A percentile compares a stretch with the other conserved stretches of the same genome.
phyloP scores from a whole-genome alignment of 2,797 vertebrate species.

The Carapus acus region DNA sequence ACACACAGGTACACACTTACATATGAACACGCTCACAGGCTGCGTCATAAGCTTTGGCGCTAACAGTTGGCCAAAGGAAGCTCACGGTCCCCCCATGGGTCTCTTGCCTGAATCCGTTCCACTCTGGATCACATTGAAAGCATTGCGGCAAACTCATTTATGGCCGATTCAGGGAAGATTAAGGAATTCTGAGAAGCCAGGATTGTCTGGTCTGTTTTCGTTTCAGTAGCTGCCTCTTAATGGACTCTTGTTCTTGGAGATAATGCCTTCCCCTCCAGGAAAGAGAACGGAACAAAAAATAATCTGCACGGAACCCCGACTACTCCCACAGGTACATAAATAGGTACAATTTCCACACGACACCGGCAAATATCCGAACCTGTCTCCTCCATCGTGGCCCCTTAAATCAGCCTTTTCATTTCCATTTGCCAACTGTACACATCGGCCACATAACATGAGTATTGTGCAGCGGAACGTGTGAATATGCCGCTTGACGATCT shows the following conservation, averaged over 20 bases:
- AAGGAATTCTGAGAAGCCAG: conserved; percentile 45
- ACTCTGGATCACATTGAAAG: conserved; percentile 28
- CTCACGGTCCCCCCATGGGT: conserved; percentile 25
- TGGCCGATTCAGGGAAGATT: conserved; percentile 33
- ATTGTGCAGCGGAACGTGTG: conserved; percentile 18
- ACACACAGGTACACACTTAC: too few species aligned
- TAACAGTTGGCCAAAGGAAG: conserved; percentile 2
- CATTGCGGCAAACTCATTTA: conserved; percentile 28
- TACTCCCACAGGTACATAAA: not conserved
- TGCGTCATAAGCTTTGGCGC: too few species aligned
- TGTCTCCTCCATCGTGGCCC: conserved; percentile 26
- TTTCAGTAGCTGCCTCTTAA: not conserved
- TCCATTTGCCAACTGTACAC: conserved; percentile 17
- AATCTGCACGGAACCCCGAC: too few species aligned
- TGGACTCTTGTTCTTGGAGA: not conserved
- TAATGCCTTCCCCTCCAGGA: conserved; percentile 3
- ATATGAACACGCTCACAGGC: too few species aligned
- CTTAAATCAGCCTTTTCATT: conserved; percentile 27
- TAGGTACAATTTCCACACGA: not conserved
- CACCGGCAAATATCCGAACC: conserved; percentile 32
- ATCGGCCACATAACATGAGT: not conserved
- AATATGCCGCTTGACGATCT: conserved; percentile 35
- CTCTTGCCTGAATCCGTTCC: conserved; percentile 26
- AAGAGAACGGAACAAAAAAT: conserved; percentile 8
- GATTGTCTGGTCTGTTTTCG: conserved; percentile 22